These are phyloP conservation scores for Anhinga anhinga DNA, from an alignment of 2,113 vertebrate genomes.

Conservation along the genomic window DNA sequence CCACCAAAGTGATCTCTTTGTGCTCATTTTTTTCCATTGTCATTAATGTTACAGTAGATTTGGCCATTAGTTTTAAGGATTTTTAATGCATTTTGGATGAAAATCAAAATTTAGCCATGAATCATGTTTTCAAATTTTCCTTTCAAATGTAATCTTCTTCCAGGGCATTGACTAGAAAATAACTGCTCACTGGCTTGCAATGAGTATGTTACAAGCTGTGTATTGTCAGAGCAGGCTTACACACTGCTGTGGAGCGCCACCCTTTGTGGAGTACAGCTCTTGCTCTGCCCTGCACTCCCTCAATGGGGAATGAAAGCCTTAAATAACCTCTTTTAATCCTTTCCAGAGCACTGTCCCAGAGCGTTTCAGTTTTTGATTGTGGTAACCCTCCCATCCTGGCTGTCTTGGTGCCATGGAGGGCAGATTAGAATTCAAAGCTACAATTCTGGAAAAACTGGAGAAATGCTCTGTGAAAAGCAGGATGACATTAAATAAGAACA, in stretches of 20 bases:
- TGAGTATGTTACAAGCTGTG: neutral
- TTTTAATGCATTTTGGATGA: neutral
- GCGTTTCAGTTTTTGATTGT: neutral
- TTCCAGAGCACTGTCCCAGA: neutral
- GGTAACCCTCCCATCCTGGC: neutral
- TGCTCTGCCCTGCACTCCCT: neutral
- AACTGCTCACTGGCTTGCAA: neutral
- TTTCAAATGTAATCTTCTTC: neutral
- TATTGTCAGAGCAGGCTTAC: neutral
- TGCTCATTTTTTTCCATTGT: neutral
- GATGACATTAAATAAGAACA: neutral
- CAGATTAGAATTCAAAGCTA: neutral
- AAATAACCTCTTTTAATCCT: neutral
- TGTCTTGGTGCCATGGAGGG: neutral
- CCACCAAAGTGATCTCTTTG: neutral
- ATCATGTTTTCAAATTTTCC: neutral
- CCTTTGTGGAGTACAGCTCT: neutral
- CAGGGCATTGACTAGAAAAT: neutral
- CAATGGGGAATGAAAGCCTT: neutral
- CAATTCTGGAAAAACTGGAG: neutral
- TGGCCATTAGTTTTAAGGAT: neutral
- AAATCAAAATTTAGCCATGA: neutral
- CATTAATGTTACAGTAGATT: neutral
- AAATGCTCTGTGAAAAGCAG: neutral
- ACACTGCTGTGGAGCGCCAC: accelerated